Base-by-base conservation (phyloP, 1,140 invertebrate species). In the Sarcophaga bullata region DNA sequence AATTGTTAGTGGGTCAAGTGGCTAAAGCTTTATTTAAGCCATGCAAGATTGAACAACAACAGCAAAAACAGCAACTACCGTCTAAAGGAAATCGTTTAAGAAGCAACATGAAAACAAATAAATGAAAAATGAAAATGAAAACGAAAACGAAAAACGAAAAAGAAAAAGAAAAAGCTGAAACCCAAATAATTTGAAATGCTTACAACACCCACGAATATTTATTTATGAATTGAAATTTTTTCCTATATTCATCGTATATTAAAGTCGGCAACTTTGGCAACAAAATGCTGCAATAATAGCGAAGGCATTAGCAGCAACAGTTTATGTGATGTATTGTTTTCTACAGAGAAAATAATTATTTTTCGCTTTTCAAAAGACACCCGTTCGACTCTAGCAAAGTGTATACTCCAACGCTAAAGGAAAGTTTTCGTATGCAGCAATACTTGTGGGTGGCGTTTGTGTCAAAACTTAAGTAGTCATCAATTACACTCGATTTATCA, bases 381-480 rank as follows among this genome's bases (percentile, higher is more conserved):
- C 7, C 54, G 6, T 54, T 15, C 52, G 3, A 54, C 25, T 58
- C 54, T 58, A 0, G 15, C 15, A 58, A 58, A 15, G 3, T 58
- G n/a, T 58, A 7, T 58, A 58, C 25, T 37, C 25, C 25, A 37
- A 37, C 25, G 25, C 4, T 37, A 13, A 58, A n/a, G 54, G 13
- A n/a, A n/a, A n/a, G 13, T 7, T 7, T 7, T n/a, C 15, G 5
- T n/a, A 58, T 13, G 11, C 15, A 58, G 15, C 15, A 58, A 58
- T n/a, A 13, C 13, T 58, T 58, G 54, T 58, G n/a, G 54, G 54
- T 58, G 54, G 54, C 54, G 54, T 58, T 58, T n/a, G 54, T 58
- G 54, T 58, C 54, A 58, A 58, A 58, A 58, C 54, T 58, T 58
- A 58, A 58, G 13, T n/a, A 58, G 54, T 58, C 54, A 58, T 58